These are phyloP conservation scores for Ophiodon elongatus DNA, from an alignment of 2,113 vertebrate genomes.

Conservation along the genomic window DNA sequence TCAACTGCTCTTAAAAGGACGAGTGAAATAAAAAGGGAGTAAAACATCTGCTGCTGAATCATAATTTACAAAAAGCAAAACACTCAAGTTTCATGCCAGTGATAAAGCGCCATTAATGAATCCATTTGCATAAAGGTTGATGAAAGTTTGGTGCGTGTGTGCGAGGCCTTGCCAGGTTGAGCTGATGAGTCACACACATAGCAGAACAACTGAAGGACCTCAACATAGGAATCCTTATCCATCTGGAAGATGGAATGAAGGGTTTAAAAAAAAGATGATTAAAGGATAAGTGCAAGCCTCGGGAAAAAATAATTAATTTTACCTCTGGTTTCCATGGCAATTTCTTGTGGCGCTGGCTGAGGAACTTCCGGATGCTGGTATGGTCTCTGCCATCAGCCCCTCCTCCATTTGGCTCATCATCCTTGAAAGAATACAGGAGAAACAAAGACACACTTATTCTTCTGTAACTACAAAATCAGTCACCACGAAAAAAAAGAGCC, in stretches of 20 bases:
- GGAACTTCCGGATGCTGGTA: constrained; percentile 77
- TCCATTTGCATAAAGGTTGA: constrained; percentile 28
- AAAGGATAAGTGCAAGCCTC: neutral
- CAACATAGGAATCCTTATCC: constrained; percentile 5
- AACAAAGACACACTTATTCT: constrained; percentile 16
- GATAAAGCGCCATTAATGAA: constrained; percentile 30
- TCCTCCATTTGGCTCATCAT: constrained; percentile 78
- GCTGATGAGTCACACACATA: constrained; percentile 30
- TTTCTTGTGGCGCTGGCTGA: constrained; percentile 81
- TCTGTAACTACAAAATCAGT: neutral
- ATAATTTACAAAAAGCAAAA: constrained; percentile 27
- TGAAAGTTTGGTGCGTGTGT: neutral
- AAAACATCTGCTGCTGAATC: constrained; percentile 24
- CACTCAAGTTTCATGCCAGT: constrained; percentile 5
- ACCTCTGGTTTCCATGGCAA: constrained; percentile 87
- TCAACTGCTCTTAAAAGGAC: constrained; percentile 6
- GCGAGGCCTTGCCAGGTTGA: neutral
- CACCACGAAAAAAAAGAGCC: neutral
- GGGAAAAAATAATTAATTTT: constrained; percentile 10
- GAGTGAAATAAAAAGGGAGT: constrained; percentile 12
- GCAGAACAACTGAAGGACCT: constrained; percentile 8
- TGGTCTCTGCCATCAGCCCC: constrained; percentile 69
- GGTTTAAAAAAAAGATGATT: neutral
- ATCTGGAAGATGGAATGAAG: neutral
- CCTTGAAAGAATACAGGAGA: constrained; percentile 65